Evolutionary conservation across 2,888 invertebrate species (phyloP).

Genomic region (Fissipunctia ypsillon): DNA sequence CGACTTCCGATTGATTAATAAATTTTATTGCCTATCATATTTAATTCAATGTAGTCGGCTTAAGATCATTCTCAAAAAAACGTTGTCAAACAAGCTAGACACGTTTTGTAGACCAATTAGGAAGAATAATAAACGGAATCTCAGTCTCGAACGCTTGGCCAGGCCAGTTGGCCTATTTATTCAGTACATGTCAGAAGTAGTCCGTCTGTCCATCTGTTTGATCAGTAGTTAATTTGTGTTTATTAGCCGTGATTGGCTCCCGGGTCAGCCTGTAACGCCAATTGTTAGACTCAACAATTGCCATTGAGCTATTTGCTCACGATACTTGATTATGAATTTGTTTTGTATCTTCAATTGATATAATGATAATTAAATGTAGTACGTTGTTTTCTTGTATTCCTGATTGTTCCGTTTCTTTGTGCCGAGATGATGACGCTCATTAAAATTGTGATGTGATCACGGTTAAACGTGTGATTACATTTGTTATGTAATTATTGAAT

Average conservation of each 20-base stretch:
- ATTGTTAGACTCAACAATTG: constrained; percentile 77
- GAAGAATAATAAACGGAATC: constrained; percentile 47
- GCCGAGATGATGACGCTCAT: constrained; percentile 39
- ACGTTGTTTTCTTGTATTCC: constrained; percentile 53
- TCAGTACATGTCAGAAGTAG: constrained; percentile 55
- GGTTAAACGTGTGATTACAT: constrained; percentile 32
- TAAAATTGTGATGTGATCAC: constrained; percentile 43
- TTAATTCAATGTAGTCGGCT: constrained; percentile 36
- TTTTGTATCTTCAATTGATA: constrained; percentile 59
- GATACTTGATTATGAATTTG: constrained; percentile 66
- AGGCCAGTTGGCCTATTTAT: constrained; percentile 65
- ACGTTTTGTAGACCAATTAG: constrained; percentile 43
- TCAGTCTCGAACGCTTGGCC: constrained; percentile 48
- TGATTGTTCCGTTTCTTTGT: constrained; percentile 59
- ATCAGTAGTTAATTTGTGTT: constrained; percentile 85
- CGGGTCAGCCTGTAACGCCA: constrained; percentile 79
- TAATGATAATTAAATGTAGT: constrained; percentile 49
- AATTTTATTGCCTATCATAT: constrained; percentile 43
- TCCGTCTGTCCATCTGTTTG: constrained; percentile 75
- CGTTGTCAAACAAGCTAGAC: constrained; percentile 32
- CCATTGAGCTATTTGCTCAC: constrained; percentile 78
- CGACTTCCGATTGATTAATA: constrained; percentile 48
- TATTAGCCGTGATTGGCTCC: constrained; percentile 87
- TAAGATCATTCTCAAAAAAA: constrained; percentile 15
- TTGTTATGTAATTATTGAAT: constrained; percentile 27